These are phyloP conservation scores for Dorcus parallelipipedus DNA, from an alignment of 2,888 invertebrate species.

Conservation along the genomic window DNA sequence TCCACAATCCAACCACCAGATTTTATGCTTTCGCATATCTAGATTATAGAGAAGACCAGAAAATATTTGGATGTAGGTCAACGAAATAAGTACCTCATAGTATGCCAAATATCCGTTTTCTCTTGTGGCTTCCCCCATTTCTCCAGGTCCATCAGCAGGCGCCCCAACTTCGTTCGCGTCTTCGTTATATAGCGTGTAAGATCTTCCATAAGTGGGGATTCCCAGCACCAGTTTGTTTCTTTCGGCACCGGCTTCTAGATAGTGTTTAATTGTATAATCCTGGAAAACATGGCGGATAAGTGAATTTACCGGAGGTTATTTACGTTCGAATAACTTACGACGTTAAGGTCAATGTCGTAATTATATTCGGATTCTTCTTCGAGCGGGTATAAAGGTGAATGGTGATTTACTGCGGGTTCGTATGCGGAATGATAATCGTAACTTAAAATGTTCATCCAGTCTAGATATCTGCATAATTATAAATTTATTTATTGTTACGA, in stretches of 20 bases:
- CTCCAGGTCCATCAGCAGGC: slow-evolving; percentile 87
- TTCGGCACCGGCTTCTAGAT: slow-evolving; percentile 75
- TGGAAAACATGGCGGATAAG: slow-evolving; percentile 41
- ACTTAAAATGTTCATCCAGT: slow-evolving; percentile 88
- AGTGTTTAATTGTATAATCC: slow-evolving; percentile 84
- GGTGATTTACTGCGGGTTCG: slow-evolving; percentile 88
- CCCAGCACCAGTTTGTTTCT: slow-evolving; percentile 78
- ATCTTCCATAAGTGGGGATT: slow-evolving; percentile 86
- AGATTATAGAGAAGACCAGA: too few species aligned
- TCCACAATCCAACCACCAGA: slow-evolving; percentile 79
- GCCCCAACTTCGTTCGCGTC: slow-evolving; percentile 83
- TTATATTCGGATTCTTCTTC: slow-evolving; percentile 85
- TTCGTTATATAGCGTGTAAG: slow-evolving; percentile 83
- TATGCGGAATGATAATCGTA: slow-evolving; percentile 93
- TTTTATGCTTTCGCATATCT: slow-evolving; percentile 83
- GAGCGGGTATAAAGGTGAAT: slow-evolving; percentile 78
- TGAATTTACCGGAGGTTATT: neutral
- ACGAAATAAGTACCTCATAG: slow-evolving; percentile 67
- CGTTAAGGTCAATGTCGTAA: slow-evolving; percentile 81
- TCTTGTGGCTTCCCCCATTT: slow-evolving; percentile 85
- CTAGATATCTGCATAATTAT: slow-evolving; percentile 62
- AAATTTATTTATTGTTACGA: neutral
- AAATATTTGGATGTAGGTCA: too few species aligned
- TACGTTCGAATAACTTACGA: slow-evolving; percentile 60
- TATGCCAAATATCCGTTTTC: slow-evolving; percentile 92